A percentile compares a stretch with the other conserved stretches of the same genome.
Conservation (phyloP, 2,113 vertebrate species). For the Apodemus speciosus region DNA sequence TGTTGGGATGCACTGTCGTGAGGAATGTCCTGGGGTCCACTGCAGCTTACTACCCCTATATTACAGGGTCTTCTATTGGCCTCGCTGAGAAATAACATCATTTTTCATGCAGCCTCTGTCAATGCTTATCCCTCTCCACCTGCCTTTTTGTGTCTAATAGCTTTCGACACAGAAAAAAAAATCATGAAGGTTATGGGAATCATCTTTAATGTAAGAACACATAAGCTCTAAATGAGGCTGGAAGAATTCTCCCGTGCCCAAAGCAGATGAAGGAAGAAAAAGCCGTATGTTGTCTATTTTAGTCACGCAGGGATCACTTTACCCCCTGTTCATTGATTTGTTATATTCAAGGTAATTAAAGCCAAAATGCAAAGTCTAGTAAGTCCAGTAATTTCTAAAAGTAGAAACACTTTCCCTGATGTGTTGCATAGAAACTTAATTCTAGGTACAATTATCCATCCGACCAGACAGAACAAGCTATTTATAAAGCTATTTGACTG, state of each 20-base stretch:
- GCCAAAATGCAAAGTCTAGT: conserved; percentile 40
- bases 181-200: conserved; percentile 53
- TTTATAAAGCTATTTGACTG: conserved; percentile 5
- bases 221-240: conserved; percentile 23
- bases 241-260: not conserved
- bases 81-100: conserved; percentile 16
- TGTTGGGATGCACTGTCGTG: not conserved
- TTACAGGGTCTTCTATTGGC: not conserved
- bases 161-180: not conserved
- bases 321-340: conserved; percentile 13
- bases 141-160: conserved; percentile 44
- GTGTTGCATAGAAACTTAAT: not conserved
- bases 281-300: not conserved
- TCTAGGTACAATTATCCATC: not conserved
- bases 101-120: not conserved
- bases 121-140: not conserved
- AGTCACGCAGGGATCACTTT: not conserved
- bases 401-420: conserved; percentile 41
- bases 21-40: not conserved
- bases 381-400: conserved; percentile 52
- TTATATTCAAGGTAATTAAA: conserved; percentile 31
- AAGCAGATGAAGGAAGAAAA: conserved; percentile 1
- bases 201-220: conserved; percentile 31
- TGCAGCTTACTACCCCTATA: not conserved
- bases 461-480: not conserved